Evolutionary conservation across 2,888 invertebrate genomes (phyloP).

Genomic region (Limenitis camilla): DNA sequence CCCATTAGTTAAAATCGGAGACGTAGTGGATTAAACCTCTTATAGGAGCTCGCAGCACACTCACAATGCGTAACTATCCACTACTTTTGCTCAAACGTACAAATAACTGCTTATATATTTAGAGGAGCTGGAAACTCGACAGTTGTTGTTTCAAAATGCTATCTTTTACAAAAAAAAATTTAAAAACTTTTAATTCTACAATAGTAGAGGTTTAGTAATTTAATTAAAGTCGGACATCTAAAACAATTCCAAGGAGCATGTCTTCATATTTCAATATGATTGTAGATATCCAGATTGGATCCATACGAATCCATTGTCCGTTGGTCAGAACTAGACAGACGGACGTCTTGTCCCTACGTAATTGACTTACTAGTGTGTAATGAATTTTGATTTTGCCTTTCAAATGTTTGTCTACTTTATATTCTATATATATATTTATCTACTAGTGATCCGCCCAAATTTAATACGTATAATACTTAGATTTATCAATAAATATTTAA

Average conservation of each 20-base stretch:
- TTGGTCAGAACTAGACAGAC: conserved; percentile 10
- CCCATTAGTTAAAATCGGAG: no score
- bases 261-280: conserved; percentile 20
- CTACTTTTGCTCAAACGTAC: no score
- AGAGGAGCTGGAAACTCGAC: no score
- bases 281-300: conserved; percentile 30
- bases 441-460: background rate
- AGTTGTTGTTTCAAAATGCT: no score
- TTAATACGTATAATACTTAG: background rate
- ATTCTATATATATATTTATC: background rate
- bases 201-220: background rate
- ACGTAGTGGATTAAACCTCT: no score
- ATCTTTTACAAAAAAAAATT: no score
- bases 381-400: conserved; percentile 30
- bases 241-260: conserved; percentile 6
- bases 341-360: conserved; percentile 29
- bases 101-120: no score
- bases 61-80: no score
- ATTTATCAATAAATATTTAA: no score
- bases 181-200: no score
- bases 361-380: conserved; percentile 34
- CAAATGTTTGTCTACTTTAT: conserved; percentile 7
- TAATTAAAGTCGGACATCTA: background rate
- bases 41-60: no score
- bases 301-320: conserved; percentile 31